These are phyloP conservation scores for Pachliopta kotzebuea DNA, from an alignment of 2,888 invertebrate genomes.

Conservation along the genomic window DNA sequence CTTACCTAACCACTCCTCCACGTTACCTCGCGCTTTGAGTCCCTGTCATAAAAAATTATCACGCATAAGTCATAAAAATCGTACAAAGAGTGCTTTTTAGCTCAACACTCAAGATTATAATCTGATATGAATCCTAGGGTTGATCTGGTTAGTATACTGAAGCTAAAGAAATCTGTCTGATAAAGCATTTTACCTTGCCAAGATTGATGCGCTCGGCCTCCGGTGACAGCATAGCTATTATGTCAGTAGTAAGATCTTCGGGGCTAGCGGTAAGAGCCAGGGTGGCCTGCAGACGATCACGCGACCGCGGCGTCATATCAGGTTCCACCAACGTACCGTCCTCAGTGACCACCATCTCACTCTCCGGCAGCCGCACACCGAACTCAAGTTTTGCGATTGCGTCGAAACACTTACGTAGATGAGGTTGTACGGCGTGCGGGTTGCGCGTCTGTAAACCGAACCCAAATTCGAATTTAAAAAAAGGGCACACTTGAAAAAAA, in stretches of 20 bases:
- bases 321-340: slow-evolving; percentile 70
- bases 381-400: slow-evolving; percentile 90
- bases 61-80: too few relatives aligned
- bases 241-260: slow-evolving; percentile 87
- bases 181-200: slow-evolving; percentile 79
- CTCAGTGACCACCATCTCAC: slow-evolving; percentile 75
- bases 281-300: slow-evolving; percentile 64
- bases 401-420: slow-evolving; percentile 94
- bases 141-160: too few relatives aligned
- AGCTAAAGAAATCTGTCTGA: too few relatives aligned
- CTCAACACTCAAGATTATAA: too few relatives aligned
- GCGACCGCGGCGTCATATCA: slow-evolving; percentile 68
- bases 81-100: too few relatives aligned
- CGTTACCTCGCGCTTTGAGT: slow-evolving; percentile 92
- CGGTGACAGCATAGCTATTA: slow-evolving; percentile 93
- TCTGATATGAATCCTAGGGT: too few relatives aligned
- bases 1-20: slow-evolving; percentile 95
- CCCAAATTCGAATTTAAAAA: background rate
- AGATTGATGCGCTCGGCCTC: slow-evolving; percentile 91
- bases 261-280: slow-evolving; percentile 61
- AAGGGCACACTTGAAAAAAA: too few relatives aligned
- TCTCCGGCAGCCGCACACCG: slow-evolving; percentile 79
- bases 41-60: slow-evolving; percentile 65
- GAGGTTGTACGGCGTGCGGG: slow-evolving; percentile 94
- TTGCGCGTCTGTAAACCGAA: slow-evolving; percentile 83